These are phyloP conservation scores for Myopa tessellatipennis DNA, from an alignment of 2,888 invertebrate genomes.

Conservation along the genomic window DNA sequence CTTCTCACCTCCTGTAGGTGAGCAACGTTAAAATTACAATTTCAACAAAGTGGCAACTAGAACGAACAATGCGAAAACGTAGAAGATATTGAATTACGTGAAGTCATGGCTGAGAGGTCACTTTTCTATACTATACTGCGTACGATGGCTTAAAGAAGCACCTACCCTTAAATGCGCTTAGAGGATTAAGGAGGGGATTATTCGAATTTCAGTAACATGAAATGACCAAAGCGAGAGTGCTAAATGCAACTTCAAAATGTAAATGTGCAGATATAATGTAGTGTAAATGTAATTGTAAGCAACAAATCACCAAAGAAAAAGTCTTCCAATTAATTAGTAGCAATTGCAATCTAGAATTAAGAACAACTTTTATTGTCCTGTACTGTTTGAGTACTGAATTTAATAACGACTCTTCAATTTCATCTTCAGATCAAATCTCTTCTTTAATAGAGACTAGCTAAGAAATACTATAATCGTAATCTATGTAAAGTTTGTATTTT, in stretches of 20 bases:
- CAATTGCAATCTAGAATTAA: slow-evolving; percentile 25
- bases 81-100: slow-evolving; percentile 40
- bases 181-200: slow-evolving; percentile 35
- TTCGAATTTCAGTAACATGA: neutral
- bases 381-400: neutral
- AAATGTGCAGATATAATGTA: neutral
- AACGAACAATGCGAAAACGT: slow-evolving; percentile 40
- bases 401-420: too few species aligned
- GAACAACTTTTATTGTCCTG: slow-evolving; percentile 27
- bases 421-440: too few species aligned
- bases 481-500: too few species aligned
- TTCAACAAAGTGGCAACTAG: slow-evolving; percentile 14
- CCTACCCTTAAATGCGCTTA: slow-evolving; percentile 29
- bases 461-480: slow-evolving; percentile 1
- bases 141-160: neutral
- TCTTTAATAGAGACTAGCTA: too few species aligned
- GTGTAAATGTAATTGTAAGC: slow-evolving; percentile 48
- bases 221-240: slow-evolving; percentile 1
- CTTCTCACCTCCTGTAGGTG: neutral
- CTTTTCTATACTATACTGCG: neutral
- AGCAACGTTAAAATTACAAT: slow-evolving; percentile 15
- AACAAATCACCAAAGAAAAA: slow-evolving; percentile 69
- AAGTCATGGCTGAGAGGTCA: neutral
- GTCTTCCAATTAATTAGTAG: slow-evolving; percentile 68
- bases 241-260: neutral